Base-by-base conservation (phyloP, 2,113 vertebrate species). In the Erythrolamprus reginae region DNA sequence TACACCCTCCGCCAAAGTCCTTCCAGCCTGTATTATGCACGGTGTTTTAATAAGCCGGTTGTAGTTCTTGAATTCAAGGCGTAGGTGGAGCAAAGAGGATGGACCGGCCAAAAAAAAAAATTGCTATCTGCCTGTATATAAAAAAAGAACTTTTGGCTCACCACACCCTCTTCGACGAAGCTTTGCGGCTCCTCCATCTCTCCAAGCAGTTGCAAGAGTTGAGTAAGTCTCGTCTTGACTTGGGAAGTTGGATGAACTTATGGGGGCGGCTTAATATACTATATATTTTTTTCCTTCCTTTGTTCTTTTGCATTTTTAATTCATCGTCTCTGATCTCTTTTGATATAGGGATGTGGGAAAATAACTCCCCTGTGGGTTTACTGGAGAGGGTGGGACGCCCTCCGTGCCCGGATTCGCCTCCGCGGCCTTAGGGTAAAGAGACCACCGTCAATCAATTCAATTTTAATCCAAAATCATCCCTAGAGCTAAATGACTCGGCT, bases 51-150 rank as follows among this genome's bases (percentile, higher is more conserved):
- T 12, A 83, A 83, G 19, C 45, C 12, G 17, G 7, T 10, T 3
- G n/a, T 42, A 88, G 51, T 83, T 55, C n/a, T 28, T 21, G 58
- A 61, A 91, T 51, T 12, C 28, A 56, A 58, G 38, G 52, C 10
- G 45, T 47, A 23, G 90, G 70, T 0, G 52, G 86, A 48, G 53
- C 15, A 1, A 15, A 87, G 26, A 58, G 4, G 13, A 52, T 2
- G 45, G 82, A 84, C 13, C 4, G 2, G 3, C 45, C 12, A 28
- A 0, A 5, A n/a, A n/a, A n/a, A 26, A 48, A 51, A 48, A 82
- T 88, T 82, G 51, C 70, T 56, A 58, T 13, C 5, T n/a, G 42
- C 12, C 38, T 5, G 21, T 83, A 91, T 91, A 91, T n/a, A n/a
- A n/a, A 91, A 91, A 91, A 48, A 83, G 86, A 58, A 38, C 70